Conservation (phyloP, 2,113 vertebrate genomes). For the Lates calcarifer region DNA sequence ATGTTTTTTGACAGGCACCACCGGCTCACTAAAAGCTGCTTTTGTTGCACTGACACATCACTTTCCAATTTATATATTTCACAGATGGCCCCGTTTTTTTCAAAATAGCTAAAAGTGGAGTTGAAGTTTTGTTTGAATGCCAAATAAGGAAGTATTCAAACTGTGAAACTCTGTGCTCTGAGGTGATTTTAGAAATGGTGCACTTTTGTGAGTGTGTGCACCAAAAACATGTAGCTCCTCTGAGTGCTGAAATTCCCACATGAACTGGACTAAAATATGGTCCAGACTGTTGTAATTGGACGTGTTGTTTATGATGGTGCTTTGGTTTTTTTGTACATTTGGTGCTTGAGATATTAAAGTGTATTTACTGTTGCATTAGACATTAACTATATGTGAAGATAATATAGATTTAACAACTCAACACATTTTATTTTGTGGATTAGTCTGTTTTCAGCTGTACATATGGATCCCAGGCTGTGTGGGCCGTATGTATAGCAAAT, state of each 20-base stretch:
- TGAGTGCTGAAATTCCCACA: background rate
- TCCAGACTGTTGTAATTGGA: background rate
- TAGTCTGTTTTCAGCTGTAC: background rate
- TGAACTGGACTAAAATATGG: background rate
- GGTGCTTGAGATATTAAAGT: no score
- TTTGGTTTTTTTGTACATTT: background rate
- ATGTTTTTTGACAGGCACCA: constrained; percentile 19
- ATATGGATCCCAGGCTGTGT: background rate
- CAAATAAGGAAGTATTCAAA: background rate
- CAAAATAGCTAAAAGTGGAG: background rate
- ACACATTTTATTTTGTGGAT: background rate
- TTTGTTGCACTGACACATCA: constrained; percentile 31
- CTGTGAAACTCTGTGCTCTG: background rate
- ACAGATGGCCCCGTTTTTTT: constrained; percentile 8
- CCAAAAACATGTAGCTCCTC: background rate
- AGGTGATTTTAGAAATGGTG: constrained; percentile 11
- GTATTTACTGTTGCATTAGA: background rate
- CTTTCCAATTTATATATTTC: constrained; percentile 3
- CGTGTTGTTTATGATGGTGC: background rate
- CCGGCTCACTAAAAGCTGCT: constrained; percentile 27
- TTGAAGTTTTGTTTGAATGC: background rate
- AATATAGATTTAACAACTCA: background rate
- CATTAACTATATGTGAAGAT: background rate
- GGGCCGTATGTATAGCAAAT: background rate
- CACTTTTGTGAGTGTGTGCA: background rate